Evolutionary conservation across 2,797 vertebrate species (phyloP).

Genomic region (Triplophysa yarkandensis): DNA sequence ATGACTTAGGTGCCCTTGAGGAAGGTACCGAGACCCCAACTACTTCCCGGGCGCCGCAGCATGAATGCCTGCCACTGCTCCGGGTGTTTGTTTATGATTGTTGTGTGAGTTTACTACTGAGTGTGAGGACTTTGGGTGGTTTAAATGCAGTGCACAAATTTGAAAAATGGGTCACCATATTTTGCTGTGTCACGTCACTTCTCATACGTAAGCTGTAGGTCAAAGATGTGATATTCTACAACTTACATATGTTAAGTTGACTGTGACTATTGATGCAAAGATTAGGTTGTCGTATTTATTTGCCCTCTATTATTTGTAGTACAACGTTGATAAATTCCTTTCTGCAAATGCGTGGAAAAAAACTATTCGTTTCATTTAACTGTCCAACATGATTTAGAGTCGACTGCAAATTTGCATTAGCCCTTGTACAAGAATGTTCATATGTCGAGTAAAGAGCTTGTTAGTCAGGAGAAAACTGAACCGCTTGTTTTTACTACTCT

Average conservation of each 20-base stretch:
- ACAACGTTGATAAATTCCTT: neutral
- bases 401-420: constrained; percentile 28
- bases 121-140: too few species aligned
- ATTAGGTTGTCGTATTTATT: neutral
- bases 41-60: too few species aligned
- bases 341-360: constrained; percentile 2
- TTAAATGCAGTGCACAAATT: too few species aligned
- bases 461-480: neutral
- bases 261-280: neutral
- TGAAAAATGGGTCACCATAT: too few species aligned
- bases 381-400: constrained; percentile 13
- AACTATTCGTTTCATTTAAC: constrained; percentile 10
- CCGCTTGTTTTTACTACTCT: constrained; percentile 29
- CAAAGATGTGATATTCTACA: neutral
- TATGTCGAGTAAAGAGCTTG: constrained; percentile 28
- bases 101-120: too few species aligned
- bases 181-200: neutral
- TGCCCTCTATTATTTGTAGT: neutral
- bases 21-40: too few species aligned
- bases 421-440: constrained; percentile 20
- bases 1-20: too few species aligned
- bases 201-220: too few species aligned
- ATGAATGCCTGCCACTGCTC: too few species aligned
- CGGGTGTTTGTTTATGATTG: too few species aligned
- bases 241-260: neutral